These are phyloP conservation scores for Drosophila ochracea DNA, from an alignment of 2,888 invertebrate genomes.

Conservation along the genomic window DNA sequence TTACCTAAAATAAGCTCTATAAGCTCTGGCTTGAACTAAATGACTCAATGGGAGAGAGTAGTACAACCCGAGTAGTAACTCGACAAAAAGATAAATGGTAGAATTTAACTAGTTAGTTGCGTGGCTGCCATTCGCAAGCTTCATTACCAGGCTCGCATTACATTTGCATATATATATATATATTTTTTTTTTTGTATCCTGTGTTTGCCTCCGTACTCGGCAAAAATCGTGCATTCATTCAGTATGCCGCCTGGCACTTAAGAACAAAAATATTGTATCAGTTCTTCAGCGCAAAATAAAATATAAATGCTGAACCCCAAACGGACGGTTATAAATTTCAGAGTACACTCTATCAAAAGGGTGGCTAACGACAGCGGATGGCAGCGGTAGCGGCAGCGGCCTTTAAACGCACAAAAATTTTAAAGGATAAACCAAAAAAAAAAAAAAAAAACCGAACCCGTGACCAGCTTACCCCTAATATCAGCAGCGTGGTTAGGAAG, in stretches of 20 bases:
- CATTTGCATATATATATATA: slow-evolving; percentile 60
- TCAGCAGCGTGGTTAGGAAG: slow-evolving; percentile 53
- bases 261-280: slow-evolving; percentile 78
- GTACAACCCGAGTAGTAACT: slow-evolving; percentile 20
- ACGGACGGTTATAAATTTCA: slow-evolving; percentile 70
- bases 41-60: slow-evolving; percentile 16
- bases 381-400: slow-evolving; percentile 33
- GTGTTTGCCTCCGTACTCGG: slow-evolving; percentile 44
- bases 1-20: slow-evolving; percentile 20
- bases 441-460: slow-evolving; percentile 4
- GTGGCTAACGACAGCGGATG: slow-evolving; percentile 14
- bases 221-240: slow-evolving; percentile 52
- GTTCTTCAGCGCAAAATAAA: slow-evolving; percentile 73
- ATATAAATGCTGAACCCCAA: slow-evolving; percentile 65
- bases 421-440: slow-evolving; percentile 48
- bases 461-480: slow-evolving; percentile 17
- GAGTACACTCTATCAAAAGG: slow-evolving; percentile 67
- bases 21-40: slow-evolving; percentile 22
- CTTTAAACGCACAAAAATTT: slow-evolving; percentile 79
- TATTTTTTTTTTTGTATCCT: slow-evolving; percentile 33
- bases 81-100: slow-evolving; percentile 12
- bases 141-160: slow-evolving; percentile 46
- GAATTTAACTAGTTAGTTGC: slow-evolving; percentile 49
- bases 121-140: slow-evolving; percentile 25
- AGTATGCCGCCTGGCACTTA: slow-evolving; percentile 27